These are phyloP conservation scores for Brachypterus glaber DNA, from an alignment of 2,888 invertebrate species.

Conservation along the genomic window DNA sequence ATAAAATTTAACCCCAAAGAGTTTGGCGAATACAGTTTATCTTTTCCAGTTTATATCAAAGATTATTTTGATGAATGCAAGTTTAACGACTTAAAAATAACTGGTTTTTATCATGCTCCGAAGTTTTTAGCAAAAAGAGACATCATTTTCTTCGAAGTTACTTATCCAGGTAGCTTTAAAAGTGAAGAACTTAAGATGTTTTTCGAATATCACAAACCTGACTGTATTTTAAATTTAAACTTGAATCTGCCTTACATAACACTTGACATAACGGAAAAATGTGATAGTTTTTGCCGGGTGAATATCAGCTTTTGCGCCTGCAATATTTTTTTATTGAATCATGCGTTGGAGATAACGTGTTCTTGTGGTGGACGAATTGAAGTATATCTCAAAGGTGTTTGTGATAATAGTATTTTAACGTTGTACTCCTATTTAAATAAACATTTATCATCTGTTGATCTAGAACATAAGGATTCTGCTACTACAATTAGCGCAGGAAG, in stretches of 20 bases:
- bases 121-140: conserved; percentile 26
- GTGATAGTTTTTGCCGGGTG: no score
- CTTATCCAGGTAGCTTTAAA: conserved; percentile 24
- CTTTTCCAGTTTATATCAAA: conserved; percentile 34
- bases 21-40: conserved; percentile 24
- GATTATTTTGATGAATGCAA: conserved; percentile 27
- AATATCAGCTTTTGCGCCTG: no score
- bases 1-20: conserved; percentile 28
- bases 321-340: no score
- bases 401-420: no score
- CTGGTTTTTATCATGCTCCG: conserved; percentile 27
- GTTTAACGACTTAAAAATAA: conserved; percentile 34
- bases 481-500: no score
- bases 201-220: neutral
- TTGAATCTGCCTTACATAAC: neutral
- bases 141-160: conserved; percentile 31
- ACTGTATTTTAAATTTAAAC: neutral
- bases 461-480: no score
- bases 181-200: neutral
- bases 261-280: neutral
- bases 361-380: no score
- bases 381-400: no score
- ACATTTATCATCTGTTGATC: no score
- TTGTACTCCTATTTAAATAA: no score
- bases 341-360: no score